These are phyloP conservation scores for Uria aalge DNA, from an alignment of 2,113 vertebrate genomes.

Conservation along the genomic window DNA sequence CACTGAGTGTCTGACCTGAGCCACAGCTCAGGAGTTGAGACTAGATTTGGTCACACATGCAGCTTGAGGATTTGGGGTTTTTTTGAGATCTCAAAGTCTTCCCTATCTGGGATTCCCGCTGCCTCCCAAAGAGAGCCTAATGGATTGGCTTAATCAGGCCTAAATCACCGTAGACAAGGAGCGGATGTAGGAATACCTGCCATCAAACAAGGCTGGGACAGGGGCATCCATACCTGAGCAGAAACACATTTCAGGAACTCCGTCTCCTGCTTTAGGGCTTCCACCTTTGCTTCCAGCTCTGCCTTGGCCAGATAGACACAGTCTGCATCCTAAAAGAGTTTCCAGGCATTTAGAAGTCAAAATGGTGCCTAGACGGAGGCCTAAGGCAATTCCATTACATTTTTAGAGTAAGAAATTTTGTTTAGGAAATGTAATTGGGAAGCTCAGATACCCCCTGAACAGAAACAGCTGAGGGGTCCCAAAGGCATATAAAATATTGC, in stretches of 20 bases:
- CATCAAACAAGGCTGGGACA: background rate
- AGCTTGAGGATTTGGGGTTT: background rate
- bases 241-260: constrained; percentile 58
- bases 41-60: background rate
- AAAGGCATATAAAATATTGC: background rate
- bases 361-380: background rate
- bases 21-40: background rate
- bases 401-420: background rate
- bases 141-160: background rate
- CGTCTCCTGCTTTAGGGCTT: constrained; percentile 44
- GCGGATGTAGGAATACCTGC: background rate
- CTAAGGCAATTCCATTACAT: no score
- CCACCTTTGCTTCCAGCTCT: constrained; percentile 62
- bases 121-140: background rate
- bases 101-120: background rate
- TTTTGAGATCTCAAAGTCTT: background rate
- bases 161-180: background rate
- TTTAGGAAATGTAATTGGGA: background rate
- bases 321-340: constrained; percentile 63
- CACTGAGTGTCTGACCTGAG: background rate
- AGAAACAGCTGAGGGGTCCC: background rate
- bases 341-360: background rate
- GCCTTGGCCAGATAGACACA: constrained; percentile 51
- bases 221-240: constrained; percentile 35
- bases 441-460: background rate